These are phyloP conservation scores for Hypomecis punctinalis DNA, from an alignment of 2,888 invertebrate species.

Conservation along the genomic window DNA sequence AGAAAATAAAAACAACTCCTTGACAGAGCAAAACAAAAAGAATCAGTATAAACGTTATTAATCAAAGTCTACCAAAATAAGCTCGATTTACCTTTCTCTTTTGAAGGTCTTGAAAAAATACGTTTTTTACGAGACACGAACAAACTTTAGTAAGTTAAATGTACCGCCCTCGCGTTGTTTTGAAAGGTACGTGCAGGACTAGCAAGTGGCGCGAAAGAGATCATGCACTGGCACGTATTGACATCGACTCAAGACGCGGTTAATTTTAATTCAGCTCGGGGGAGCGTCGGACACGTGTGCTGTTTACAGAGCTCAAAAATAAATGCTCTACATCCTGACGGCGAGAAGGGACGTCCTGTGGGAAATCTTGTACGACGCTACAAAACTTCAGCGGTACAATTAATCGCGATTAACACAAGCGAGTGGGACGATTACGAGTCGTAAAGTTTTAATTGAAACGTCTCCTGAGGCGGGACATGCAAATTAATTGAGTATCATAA, in stretches of 20 bases:
- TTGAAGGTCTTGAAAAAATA: slow-evolving; percentile 38
- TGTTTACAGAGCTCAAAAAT: slow-evolving; percentile 40
- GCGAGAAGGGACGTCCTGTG: slow-evolving; percentile 28
- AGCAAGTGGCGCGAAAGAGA: slow-evolving; percentile 1
- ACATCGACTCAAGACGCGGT: slow-evolving; percentile 24
- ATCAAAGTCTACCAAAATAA: slow-evolving; percentile 14
- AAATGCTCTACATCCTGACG: slow-evolving; percentile 38
- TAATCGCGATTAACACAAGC: slow-evolving; percentile 59
- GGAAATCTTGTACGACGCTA: slow-evolving; percentile 34
- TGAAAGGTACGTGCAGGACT: neutral
- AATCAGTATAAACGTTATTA: slow-evolving; percentile 4
- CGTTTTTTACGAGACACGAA: slow-evolving; percentile 30
- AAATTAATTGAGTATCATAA: slow-evolving; percentile 64
- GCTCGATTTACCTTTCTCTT: slow-evolving; percentile 40
- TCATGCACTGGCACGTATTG: slow-evolving; percentile 19
- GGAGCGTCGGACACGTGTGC: slow-evolving; percentile 28
- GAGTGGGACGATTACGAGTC: slow-evolving; percentile 58
- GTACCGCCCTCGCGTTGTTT: slow-evolving; percentile 14
- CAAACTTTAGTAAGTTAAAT: slow-evolving; percentile 20
- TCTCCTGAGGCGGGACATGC: slow-evolving; percentile 57
- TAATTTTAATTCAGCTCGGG: slow-evolving; percentile 31
- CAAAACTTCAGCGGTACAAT: slow-evolving; percentile 50
- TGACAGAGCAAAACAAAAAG: neutral
- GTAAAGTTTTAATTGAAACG: slow-evolving; percentile 65
- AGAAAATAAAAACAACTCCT: slow-evolving; percentile 4